These are phyloP conservation scores for Aradophagus sp. DNA, from an alignment of 1,140 invertebrate species.

Conservation along the genomic window DNA sequence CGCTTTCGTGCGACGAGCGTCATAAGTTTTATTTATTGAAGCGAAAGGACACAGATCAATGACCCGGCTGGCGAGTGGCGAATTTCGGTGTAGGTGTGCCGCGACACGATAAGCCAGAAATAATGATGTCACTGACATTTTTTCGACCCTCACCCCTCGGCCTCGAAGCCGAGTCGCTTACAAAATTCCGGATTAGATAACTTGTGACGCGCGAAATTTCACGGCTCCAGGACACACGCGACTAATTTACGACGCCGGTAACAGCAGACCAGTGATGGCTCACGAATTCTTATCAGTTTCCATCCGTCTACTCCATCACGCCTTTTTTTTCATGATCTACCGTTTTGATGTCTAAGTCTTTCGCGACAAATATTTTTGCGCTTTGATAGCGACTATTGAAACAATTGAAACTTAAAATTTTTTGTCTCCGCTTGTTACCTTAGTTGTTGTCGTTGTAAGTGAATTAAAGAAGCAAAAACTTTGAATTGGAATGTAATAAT, in stretches of 20 bases:
- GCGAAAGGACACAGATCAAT: conserved; percentile 44
- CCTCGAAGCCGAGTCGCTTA: neutral
- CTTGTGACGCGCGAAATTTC: conserved; percentile 5
- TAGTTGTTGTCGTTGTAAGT: too few species aligned
- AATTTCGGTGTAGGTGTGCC: conserved; percentile 25
- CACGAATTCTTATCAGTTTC: too few species aligned
- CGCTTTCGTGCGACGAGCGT: conserved; percentile 34
- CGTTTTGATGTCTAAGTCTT: too few species aligned
- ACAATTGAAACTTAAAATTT: too few species aligned
- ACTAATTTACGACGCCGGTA: conserved; percentile 6
- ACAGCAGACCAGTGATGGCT: too few species aligned
- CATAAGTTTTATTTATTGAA: conserved; percentile 51
- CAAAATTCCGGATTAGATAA: conserved; percentile 23
- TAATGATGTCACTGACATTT: conserved; percentile 33
- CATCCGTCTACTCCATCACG: too few species aligned
- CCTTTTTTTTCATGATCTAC: too few species aligned
- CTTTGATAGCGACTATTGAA: too few species aligned
- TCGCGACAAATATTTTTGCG: too few species aligned
- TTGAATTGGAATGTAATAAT: too few species aligned
- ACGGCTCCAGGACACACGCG: conserved; percentile 1
- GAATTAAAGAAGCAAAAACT: too few species aligned
- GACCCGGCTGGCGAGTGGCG: conserved; percentile 9
- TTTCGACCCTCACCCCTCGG: neutral
- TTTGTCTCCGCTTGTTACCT: too few species aligned
- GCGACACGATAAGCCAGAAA: conserved; percentile 21